phyloP scores from a whole-genome alignment of 37 sponge, comb jelly and placozoan species.

The Hexactinellida sp. region DNA sequence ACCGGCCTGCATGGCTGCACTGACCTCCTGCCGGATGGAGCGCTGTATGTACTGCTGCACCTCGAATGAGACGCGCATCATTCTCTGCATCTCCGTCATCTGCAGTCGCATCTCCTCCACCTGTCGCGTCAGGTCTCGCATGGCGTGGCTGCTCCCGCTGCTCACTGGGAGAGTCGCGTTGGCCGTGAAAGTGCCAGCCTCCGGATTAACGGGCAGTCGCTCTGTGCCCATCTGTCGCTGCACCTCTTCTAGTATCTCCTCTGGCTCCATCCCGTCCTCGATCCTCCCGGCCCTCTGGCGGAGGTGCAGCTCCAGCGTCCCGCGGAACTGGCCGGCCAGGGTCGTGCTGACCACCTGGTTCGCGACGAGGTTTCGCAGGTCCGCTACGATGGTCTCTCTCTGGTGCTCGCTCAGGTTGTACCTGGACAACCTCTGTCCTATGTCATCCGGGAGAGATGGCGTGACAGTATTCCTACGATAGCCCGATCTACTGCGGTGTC shows the following conservation, averaged over 20 bases:
- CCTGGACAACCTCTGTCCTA: slow-evolving; percentile 38
- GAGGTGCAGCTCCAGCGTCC: slow-evolving; percentile 69
- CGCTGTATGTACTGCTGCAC: slow-evolving; percentile 75
- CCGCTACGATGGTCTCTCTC: slow-evolving; percentile 48
- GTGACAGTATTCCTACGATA: background rate
- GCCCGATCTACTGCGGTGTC: background rate
- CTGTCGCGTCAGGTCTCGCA: slow-evolving; percentile 27
- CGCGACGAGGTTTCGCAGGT: slow-evolving; percentile 57
- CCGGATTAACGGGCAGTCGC: background rate
- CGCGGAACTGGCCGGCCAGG: slow-evolving; percentile 63
- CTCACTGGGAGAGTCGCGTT: background rate
- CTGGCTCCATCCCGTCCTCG: background rate
- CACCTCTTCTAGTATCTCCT: background rate
- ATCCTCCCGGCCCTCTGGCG: slow-evolving; percentile 24
- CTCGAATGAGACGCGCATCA: slow-evolving; percentile 66
- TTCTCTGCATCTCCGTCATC: slow-evolving; percentile 54
- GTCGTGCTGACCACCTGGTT: slow-evolving; percentile 56
- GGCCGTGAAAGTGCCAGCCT: background rate
- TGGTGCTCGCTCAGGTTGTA: slow-evolving; percentile 27
- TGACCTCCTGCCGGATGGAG: slow-evolving; percentile 73
- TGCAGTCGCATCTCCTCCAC: slow-evolving; percentile 42
- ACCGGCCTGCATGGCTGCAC: slow-evolving; percentile 44
- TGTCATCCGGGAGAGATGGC: background rate
- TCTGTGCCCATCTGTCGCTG: background rate
- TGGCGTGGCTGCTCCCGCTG: background rate